A percentile compares a stretch with the other conserved stretches of the same genome.
Conservation (phyloP, 1,140 invertebrate genomes). For the Teleogryllus occipitalis region DNA sequence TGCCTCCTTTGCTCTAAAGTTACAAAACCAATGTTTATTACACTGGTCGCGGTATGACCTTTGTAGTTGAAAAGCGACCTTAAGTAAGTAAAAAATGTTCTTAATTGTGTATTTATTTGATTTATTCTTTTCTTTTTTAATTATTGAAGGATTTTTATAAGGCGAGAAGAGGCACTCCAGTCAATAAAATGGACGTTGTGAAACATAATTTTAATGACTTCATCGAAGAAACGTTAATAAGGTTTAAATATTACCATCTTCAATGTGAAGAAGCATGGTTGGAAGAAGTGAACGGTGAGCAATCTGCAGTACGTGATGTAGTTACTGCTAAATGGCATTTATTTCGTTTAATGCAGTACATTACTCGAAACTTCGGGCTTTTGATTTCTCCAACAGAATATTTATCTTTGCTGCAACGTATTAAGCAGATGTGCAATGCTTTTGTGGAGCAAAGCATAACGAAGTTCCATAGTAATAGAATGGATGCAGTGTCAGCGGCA, state of each 20-base stretch:
- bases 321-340: no score
- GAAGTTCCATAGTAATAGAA: background rate
- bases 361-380: no score
- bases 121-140: background rate
- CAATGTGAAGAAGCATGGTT: background rate
- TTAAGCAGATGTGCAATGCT: background rate
- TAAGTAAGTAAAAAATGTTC: background rate
- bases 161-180: background rate
- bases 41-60: no score
- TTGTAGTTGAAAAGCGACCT: no score
- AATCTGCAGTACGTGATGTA: background rate
- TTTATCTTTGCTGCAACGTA: background rate
- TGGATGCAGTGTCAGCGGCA: background rate
- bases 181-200: background rate
- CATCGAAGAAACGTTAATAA: background rate
- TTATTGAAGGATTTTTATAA: background rate
- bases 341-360: no score
- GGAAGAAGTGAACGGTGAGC: background rate
- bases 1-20: no score
- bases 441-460: background rate
- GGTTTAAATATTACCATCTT: background rate
- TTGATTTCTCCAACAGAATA: background rate
- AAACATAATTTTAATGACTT: background rate
- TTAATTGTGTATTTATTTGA: background rate
- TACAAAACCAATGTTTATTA: no score